phyloP scores from a whole-genome alignment of 2,888 invertebrate species.

The Choristoneura rosaceana region DNA sequence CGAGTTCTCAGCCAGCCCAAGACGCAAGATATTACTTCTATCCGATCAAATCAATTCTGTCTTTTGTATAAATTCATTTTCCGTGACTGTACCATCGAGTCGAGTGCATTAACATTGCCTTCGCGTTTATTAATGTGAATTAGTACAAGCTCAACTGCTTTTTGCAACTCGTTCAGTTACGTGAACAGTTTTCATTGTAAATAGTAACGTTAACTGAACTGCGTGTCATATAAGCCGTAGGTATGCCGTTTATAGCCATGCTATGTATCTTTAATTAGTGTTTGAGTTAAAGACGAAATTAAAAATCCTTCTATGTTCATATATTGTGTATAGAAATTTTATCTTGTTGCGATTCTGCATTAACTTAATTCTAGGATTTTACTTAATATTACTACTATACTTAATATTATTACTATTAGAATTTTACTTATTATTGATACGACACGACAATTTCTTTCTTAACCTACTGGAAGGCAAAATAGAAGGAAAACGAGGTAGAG shows the following conservation, averaged over 20 bases:
- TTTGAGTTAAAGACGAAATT: too few species aligned
- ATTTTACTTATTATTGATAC: too few species aligned
- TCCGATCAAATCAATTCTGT: background rate
- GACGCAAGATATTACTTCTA: too few species aligned
- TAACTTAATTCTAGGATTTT: too few species aligned
- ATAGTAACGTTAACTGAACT: constrained; percentile 21
- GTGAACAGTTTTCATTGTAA: constrained; percentile 34
- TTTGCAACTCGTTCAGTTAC: constrained; percentile 34
- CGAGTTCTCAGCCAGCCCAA: too few species aligned
- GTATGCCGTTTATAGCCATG: background rate
- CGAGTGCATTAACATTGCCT: constrained; percentile 3
- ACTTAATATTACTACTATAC: too few species aligned
- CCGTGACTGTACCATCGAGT: background rate
- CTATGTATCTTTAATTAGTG: background rate
- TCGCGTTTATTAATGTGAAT: constrained; percentile 15
- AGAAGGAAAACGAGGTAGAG: too few species aligned
- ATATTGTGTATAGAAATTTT: background rate
- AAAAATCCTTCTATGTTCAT: too few species aligned
- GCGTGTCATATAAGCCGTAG: background rate
- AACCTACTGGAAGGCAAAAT: too few species aligned
- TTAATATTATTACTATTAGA: too few species aligned
- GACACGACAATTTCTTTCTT: too few species aligned
- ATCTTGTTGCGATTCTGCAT: background rate
- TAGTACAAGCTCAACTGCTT: constrained; percentile 26
- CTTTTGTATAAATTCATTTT: background rate